Percentiles rank a stretch among this genome's conserved stretches.
phyloP scores from a whole-genome alignment of 2,113 vertebrate species.

The Murina feae region DNA sequence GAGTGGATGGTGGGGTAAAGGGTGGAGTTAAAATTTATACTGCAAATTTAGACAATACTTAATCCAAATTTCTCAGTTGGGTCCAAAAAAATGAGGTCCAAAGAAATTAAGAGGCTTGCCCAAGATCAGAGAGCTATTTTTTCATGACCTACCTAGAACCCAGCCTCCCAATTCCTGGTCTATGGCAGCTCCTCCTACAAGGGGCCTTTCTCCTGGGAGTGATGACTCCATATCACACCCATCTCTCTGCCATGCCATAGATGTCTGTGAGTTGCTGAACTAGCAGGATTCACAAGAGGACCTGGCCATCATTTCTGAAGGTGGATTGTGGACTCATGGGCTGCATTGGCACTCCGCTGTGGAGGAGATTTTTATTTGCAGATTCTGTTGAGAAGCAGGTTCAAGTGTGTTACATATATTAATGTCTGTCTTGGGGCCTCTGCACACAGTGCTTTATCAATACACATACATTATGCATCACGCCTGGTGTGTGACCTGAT shows the following conservation, averaged over 20 bases:
- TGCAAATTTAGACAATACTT: background rate
- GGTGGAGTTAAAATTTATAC: background rate
- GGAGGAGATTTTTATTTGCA: background rate
- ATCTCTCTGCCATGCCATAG: background rate
- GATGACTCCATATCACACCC: no score
- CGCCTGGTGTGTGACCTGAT: background rate
- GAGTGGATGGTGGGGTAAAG: no score
- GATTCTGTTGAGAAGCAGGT: background rate
- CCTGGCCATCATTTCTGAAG: background rate
- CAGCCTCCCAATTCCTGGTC: background rate
- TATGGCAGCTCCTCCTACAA: background rate
- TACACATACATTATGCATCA: background rate
- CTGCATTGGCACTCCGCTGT: background rate
- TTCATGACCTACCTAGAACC: background rate
- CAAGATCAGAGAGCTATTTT: background rate
- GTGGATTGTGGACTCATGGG: background rate
- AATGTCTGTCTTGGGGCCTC: background rate
- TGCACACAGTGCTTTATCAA: background rate
- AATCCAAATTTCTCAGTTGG: background rate
- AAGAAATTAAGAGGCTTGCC: background rate
- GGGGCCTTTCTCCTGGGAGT: background rate
- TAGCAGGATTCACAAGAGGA: background rate
- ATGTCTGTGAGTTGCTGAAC: background rate
- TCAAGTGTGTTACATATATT: background rate
- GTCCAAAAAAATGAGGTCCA: background rate